A percentile compares a stretch with the other conserved stretches of the same genome.
Conservation (phyloP, 1,140 invertebrate species). For the Cydia pomonella region DNA sequence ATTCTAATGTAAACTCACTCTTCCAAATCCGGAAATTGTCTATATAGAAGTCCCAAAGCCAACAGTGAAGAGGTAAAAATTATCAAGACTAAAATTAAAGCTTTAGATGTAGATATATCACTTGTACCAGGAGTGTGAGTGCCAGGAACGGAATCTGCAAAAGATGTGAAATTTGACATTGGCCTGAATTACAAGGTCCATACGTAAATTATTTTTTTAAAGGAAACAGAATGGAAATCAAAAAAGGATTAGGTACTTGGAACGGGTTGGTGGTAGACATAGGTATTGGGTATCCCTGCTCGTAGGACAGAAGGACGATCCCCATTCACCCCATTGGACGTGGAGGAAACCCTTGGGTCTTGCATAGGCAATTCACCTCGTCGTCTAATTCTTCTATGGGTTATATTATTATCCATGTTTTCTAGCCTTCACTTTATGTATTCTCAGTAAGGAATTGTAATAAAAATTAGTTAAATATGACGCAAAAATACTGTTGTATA, state of each 20-base stretch:
- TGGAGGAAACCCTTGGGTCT: slow-evolving; percentile 67
- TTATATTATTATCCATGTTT: slow-evolving; percentile 6
- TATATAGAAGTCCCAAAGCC: slow-evolving; percentile 85
- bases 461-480: neutral
- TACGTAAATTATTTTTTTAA: neutral
- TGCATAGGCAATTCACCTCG: slow-evolving; percentile 61
- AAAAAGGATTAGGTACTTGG: neutral
- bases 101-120: slow-evolving; percentile 79
- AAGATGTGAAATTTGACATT: slow-evolving; percentile 4
- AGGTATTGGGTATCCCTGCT: slow-evolving; percentile 33
- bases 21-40: slow-evolving; percentile 90
- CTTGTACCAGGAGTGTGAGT: slow-evolving; percentile 38
- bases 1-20: slow-evolving; percentile 83
- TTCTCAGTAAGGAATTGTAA: neutral
- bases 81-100: slow-evolving; percentile 81
- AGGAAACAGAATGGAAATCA: neutral
- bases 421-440: neutral
- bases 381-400: neutral
- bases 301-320: neutral
- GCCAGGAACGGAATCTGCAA: slow-evolving; percentile 44
- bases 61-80: slow-evolving; percentile 85
- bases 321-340: no score
- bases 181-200: neutral
- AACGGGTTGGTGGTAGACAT: neutral
- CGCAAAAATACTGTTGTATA: neutral